Base-by-base conservation (phyloP, 2,888 invertebrate species). In the Coelinius sp. region DNA sequence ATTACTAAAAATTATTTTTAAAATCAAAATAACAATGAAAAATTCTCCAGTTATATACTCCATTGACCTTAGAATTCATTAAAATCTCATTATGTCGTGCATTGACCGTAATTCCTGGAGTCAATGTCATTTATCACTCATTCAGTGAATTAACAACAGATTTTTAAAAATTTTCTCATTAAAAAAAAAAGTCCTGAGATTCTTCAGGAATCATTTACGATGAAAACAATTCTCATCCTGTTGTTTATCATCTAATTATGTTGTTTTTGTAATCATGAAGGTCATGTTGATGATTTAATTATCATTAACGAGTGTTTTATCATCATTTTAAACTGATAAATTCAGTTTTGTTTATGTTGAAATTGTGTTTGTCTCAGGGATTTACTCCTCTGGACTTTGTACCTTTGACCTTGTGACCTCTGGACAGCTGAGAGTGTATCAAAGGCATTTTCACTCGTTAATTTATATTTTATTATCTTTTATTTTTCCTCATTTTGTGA, bases 371-470 rank as follows among this genome's bases (percentile, higher is more conserved):
- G 6, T 14, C 53, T 14, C 14, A 7, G n/a, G 56, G 56, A 20
- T 14, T 31, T 59, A 20, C 20, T 49, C 46, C 17, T 56, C 56
- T 31, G 56, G n/a, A 56, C 56, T 59, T 59, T 59, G 59, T 59
- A 59, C 17, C 59, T 68, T 20, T 68, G 44, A 68, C 56, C 56
- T 38, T 59, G 24, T 56, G 56, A 59, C 68, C 68, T 68, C 22
- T 35, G 31, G 10, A 27, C n/a, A 56, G 20, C 14, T 27, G 27
- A 52, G 10, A 10, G 24, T 4, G 20, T 22, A n/a, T 10, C 10
- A 22, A 22, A 17, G 52, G 52, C 17, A 22, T 52, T 52, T 2
- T 10, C 35, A 35, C 35, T 10, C 3, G 8, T 10, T 10, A 35
- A 35, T 35, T 35, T 10, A 35, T 35, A 35, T 10, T 35, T 35